Percentiles rank a stretch among this genome's conserved stretches.
Conservation (phyloP, 2,113 vertebrate genomes). For the Mionectes macconnelli region DNA sequence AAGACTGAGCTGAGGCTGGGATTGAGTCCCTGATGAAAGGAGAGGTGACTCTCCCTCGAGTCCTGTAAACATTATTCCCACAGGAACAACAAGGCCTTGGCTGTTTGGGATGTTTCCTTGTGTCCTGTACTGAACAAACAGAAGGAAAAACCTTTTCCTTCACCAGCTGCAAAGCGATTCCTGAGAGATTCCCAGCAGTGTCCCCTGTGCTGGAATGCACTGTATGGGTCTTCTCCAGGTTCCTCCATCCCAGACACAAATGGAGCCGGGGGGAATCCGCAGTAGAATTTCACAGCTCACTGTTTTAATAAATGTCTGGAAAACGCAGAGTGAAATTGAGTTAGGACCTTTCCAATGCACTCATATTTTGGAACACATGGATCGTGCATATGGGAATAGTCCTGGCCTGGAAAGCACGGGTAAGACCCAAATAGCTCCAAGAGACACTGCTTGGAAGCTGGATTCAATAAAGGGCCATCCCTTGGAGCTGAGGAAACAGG, state of each 20-base stretch:
- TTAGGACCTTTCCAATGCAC: not conserved
- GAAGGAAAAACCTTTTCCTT: not conserved
- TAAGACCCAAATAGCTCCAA: not conserved
- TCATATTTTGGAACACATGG: conserved; percentile 19
- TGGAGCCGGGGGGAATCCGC: not conserved
- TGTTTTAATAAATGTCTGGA: conserved; percentile 26
- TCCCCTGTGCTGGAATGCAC: rapidly evolving
- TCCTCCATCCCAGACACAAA: not conserved
- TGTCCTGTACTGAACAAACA: not conserved
- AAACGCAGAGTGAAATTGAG: not conserved
- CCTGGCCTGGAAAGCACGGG: not conserved
- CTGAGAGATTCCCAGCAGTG: not conserved
- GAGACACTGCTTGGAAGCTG: not conserved
- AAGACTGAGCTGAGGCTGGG: not conserved
- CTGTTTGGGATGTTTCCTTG: not conserved
- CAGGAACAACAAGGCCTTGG: not conserved
- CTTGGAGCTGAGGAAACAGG: not conserved
- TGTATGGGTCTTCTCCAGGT: not conserved
- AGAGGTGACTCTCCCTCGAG: not conserved
- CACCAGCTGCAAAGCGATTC: not conserved
- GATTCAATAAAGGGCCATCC: not conserved
- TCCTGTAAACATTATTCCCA: not conserved
- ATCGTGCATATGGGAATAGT: not conserved
- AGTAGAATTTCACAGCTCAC: conserved; percentile 27
- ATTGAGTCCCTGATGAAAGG: rapidly evolving